phyloP scores from a whole-genome alignment of 2,888 invertebrate species.

The Synergus gifuensis region DNA sequence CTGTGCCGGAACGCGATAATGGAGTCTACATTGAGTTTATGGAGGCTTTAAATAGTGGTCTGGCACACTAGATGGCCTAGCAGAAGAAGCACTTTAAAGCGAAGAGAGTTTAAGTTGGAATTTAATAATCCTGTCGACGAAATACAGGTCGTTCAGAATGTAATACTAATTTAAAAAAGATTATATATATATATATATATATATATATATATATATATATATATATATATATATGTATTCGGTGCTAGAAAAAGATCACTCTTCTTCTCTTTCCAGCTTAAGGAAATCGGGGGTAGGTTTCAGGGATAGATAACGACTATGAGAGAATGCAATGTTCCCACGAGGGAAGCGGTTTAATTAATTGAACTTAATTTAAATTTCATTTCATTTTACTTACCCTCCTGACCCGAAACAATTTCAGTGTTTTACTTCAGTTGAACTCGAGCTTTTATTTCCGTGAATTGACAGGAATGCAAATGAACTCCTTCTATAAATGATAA shows the following conservation, averaged over 20 bases:
- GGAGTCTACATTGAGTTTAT: constrained; percentile 59
- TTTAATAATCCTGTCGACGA: constrained; percentile 63
- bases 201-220: too few relatives aligned
- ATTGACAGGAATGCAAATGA: neutral
- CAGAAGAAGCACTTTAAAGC: constrained; percentile 43
- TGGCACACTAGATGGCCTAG: constrained; percentile 17
- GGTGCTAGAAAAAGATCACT: constrained; percentile 62
- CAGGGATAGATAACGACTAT: constrained; percentile 58
- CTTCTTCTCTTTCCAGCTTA: neutral
- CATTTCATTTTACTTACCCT: constrained; percentile 66
- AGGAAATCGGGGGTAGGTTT: neutral
- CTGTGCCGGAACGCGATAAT: constrained; percentile 51
- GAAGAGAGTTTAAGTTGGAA: constrained; percentile 50
- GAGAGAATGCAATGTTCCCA: constrained; percentile 63
- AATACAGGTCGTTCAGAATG: constrained; percentile 61
- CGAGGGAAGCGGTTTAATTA: constrained; percentile 69
- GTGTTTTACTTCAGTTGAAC: neutral
- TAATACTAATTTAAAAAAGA: constrained; percentile 71
- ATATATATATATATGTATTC: constrained; percentile 60
- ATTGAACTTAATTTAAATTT: constrained; percentile 74
- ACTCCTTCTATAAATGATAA: neutral
- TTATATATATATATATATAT: constrained; percentile 45
- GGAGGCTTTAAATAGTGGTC: constrained; percentile 55
- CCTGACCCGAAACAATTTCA: constrained; percentile 15
- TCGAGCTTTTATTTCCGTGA: neutral